Conservation (phyloP, 2,797 vertebrate genomes). For the Pelodytes ibericus region DNA sequence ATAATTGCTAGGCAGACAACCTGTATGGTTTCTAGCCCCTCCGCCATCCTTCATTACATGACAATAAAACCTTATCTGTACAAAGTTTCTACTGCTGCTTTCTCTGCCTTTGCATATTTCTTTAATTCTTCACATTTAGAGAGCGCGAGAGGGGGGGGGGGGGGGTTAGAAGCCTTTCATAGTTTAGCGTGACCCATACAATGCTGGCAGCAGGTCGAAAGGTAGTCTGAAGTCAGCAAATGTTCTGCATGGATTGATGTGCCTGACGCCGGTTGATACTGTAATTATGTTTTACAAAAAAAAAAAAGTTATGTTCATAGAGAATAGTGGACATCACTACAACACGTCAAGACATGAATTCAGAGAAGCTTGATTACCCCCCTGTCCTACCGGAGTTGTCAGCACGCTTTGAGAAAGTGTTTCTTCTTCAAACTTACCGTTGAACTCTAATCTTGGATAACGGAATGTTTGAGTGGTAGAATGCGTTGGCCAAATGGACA, state of each 20-base stretch:
- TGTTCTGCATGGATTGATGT: slow-evolving; percentile 72
- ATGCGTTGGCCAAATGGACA: neutral
- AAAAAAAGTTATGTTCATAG: slow-evolving; percentile 75
- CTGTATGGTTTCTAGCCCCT: too few relatives aligned
- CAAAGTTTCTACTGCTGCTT: neutral
- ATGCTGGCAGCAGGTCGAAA: slow-evolving; percentile 39
- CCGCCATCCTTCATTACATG: too few relatives aligned
- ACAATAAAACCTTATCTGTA: too few relatives aligned
- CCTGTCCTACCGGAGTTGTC: neutral
- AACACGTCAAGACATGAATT: slow-evolving; percentile 59
- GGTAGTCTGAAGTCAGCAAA: slow-evolving; percentile 65
- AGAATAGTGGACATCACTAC: slow-evolving; percentile 62
- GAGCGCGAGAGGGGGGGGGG: too few relatives aligned
- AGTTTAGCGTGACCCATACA: slow-evolving; percentile 28
- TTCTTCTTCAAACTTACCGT: neutral
- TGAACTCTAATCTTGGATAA: neutral
- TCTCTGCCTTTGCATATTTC: slow-evolving; percentile 27
- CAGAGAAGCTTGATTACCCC: slow-evolving; percentile 41
- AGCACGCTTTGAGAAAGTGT: neutral
- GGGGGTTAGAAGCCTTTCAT: slow-evolving; percentile 21
- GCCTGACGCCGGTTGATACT: slow-evolving; percentile 68
- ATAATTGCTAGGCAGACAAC: too few relatives aligned
- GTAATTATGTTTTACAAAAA: slow-evolving; percentile 77
- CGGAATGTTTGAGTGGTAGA: neutral
- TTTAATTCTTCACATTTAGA: slow-evolving; percentile 17